phyloP scores from a whole-genome alignment of 64 coral and sea anemone species.

The Pocillopora damicornis region DNA sequence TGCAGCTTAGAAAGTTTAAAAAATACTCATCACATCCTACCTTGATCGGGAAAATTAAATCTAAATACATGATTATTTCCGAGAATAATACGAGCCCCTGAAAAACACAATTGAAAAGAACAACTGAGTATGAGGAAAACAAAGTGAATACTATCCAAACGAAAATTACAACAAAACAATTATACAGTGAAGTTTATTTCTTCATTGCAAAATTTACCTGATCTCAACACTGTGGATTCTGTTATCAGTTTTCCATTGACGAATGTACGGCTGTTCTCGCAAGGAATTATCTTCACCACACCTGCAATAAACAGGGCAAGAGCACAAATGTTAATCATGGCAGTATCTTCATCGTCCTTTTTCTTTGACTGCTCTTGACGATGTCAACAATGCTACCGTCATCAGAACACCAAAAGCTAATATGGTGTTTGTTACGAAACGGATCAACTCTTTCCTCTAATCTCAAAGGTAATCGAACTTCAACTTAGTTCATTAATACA shows the following conservation, averaged over 20 bases:
- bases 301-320: slow-evolving; percentile 44
- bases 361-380: too few relatives aligned
- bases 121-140: too few relatives aligned
- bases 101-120: not conserved
- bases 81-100: slow-evolving; percentile 93
- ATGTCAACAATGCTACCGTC: too few relatives aligned
- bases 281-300: slow-evolving; percentile 76
- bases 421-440: too few relatives aligned
- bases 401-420: not conserved
- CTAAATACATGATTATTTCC: slow-evolving; percentile 96
- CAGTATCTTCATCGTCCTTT: not conserved
- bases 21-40: slow-evolving; percentile 12
- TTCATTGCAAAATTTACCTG: slow-evolving; percentile 61
- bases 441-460: too few relatives aligned
- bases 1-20: too few relatives aligned
- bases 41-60: slow-evolving; percentile 96
- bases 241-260: slow-evolving; percentile 88
- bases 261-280: slow-evolving; percentile 76
- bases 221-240: slow-evolving; percentile 60
- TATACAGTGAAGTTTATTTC: not conserved
- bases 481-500: too few relatives aligned
- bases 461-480: too few relatives aligned
- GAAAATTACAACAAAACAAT: too few relatives aligned
- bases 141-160: too few relatives aligned
- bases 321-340: not conserved